Conservation (phyloP, 2,888 invertebrate species). For the Onthophagus sagittarius region DNA sequence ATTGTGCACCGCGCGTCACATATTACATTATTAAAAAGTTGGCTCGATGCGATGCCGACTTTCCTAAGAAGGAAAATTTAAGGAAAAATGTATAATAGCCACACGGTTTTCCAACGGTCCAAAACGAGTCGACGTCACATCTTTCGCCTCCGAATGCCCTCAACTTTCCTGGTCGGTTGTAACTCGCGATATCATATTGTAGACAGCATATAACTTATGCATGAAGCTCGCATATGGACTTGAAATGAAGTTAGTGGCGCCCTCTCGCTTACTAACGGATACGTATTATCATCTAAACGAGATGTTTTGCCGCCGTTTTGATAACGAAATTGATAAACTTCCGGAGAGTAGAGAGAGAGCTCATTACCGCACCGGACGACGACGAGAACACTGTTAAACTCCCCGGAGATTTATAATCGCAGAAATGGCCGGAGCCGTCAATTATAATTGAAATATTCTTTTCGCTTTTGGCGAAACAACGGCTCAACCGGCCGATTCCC, state of each 20-base stretch:
- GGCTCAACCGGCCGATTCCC: constrained; percentile 7
- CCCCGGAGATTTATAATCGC: constrained; percentile 12
- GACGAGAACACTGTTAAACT: not conserved
- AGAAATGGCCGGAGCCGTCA: constrained; percentile 16
- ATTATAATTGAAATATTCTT: constrained; percentile 26
- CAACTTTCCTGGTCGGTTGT: constrained; percentile 24
- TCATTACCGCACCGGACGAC: not conserved
- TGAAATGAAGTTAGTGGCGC: constrained; percentile 33
- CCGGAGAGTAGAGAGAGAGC: not conserved
- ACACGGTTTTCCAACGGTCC: constrained; percentile 29
- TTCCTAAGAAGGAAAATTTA: constrained; percentile 30
- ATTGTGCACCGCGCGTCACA: constrained; percentile 11
- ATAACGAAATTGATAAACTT: constrained; percentile 2
- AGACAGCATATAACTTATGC: constrained; percentile 35
- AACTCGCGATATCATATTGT: constrained; percentile 31
- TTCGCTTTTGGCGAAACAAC: constrained; percentile 24
- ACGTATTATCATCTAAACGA: constrained; percentile 9
- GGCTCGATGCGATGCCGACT: constrained; percentile 20
- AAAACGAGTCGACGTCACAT: constrained; percentile 22
- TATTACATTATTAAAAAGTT: constrained; percentile 28
- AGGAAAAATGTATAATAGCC: constrained; percentile 28
- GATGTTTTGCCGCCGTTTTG: constrained; percentile 2
- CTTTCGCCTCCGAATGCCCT: constrained; percentile 21
- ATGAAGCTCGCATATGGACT: constrained; percentile 36
- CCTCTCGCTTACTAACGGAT: not conserved